Conservation (phyloP, 2,888 invertebrate genomes). For the Cactoblastis cactorum region DNA sequence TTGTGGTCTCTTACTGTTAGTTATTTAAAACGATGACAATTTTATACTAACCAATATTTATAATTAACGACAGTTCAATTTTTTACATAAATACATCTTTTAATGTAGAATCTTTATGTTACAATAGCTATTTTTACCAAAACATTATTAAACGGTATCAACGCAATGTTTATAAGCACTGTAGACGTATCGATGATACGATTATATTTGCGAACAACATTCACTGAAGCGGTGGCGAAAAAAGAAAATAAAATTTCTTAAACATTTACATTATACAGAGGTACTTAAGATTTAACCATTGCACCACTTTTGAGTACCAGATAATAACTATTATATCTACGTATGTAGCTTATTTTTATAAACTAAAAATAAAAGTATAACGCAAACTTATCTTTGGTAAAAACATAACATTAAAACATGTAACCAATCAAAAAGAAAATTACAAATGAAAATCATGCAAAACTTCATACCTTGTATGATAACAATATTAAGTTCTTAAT, state of each 20-base stretch:
- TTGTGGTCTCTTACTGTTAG: slow-evolving; percentile 36
- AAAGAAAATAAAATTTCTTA: slow-evolving; percentile 40
- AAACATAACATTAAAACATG: slow-evolving; percentile 49
- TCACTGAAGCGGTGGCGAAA: slow-evolving; percentile 60
- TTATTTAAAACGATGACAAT: slow-evolving; percentile 37
- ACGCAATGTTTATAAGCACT: slow-evolving; percentile 19
- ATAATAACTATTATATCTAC: slow-evolving; percentile 48
- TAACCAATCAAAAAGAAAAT: slow-evolving; percentile 51
- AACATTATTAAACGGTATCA: slow-evolving; percentile 33
- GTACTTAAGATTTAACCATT: slow-evolving; percentile 58
- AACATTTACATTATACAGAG: slow-evolving; percentile 50
- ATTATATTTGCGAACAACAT: slow-evolving; percentile 44
- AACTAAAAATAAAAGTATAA: slow-evolving; percentile 41
- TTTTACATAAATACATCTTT: slow-evolving; percentile 72
- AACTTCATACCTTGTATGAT: slow-evolving; percentile 79
- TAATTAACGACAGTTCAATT: slow-evolving; percentile 50
- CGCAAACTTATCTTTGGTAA: slow-evolving; percentile 74
- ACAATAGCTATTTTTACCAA: slow-evolving; percentile 48
- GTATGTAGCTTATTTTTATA: slow-evolving; percentile 42
- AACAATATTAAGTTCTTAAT: slow-evolving; percentile 69
- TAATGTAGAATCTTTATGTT: slow-evolving; percentile 58
- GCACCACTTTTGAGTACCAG: slow-evolving; percentile 66
- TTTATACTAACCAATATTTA: slow-evolving; percentile 40
- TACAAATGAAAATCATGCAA: slow-evolving; percentile 44
- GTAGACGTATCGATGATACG: slow-evolving; percentile 20